These are phyloP conservation scores for Cryptophagus acutangulus DNA, from an alignment of 2,888 invertebrate genomes.

Conservation along the genomic window DNA sequence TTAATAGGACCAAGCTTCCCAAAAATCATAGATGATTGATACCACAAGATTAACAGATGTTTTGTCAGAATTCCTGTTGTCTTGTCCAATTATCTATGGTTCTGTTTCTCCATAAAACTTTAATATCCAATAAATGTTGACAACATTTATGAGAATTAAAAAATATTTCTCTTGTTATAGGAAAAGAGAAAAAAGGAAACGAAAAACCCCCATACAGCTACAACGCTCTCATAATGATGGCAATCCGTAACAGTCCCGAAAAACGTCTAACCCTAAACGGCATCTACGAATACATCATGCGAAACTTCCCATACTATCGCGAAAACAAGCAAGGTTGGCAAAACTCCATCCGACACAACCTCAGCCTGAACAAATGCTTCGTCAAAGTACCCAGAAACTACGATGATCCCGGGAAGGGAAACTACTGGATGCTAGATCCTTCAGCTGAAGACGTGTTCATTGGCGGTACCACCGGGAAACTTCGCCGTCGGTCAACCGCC, in stretches of 20 bases:
- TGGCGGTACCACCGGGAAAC: constrained; percentile 94
- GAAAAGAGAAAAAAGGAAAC: constrained; percentile 64
- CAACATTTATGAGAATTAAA: too few species aligned
- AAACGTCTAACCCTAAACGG: constrained; percentile 92
- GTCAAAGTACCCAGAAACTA: constrained; percentile 98
- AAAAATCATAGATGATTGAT: too few species aligned
- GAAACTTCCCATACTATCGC: constrained; percentile 95
- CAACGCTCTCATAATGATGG: constrained; percentile 99
- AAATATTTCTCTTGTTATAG: constrained; percentile 26
- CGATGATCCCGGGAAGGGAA: constrained; percentile 98
- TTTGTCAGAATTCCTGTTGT: constrained; percentile 2
- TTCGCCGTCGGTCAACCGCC: constrained; percentile 84
- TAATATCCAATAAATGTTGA: too few species aligned
- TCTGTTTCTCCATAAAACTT: too few species aligned
- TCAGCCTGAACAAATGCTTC: constrained; percentile 97
- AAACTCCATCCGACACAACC: constrained; percentile 95
- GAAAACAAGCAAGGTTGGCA: constrained; percentile 99
- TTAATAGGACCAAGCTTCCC: too few species aligned
- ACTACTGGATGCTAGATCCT: constrained; percentile 99
- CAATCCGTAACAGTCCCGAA: constrained; percentile 90
- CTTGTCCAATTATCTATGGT: constrained; percentile 2
- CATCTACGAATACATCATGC: constrained; percentile 98
- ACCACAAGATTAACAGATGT: too few species aligned
- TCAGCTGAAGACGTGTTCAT: constrained; percentile 97
- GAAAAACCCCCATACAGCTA: constrained; percentile 98